Conservation (phyloP, 2,888 invertebrate genomes). For the Ornithoptera alexandrae region DNA sequence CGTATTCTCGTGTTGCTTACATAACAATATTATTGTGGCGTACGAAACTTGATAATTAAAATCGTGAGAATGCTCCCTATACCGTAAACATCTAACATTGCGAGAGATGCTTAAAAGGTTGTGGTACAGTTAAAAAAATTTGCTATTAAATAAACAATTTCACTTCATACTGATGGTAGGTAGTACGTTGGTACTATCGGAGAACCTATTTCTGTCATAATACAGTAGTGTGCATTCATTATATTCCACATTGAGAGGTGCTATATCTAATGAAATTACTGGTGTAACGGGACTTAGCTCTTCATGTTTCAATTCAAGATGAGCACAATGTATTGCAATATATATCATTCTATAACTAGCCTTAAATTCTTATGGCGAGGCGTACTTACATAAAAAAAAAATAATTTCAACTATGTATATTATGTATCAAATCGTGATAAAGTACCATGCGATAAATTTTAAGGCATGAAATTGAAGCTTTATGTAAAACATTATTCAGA, state of each 20-base stretch:
- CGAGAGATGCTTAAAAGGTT: not conserved
- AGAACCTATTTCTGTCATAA: no score
- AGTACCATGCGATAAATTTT: conserved; percentile 13
- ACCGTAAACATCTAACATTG: not conserved
- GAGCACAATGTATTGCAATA: no score
- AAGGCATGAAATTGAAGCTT: conserved; percentile 23
- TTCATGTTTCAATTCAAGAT: no score
- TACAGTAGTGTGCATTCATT: no score
- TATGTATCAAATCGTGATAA: conserved; percentile 6
- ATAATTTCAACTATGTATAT: not conserved
- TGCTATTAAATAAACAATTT: not conserved
- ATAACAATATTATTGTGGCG: conserved; percentile 27
- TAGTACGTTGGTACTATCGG: no score
- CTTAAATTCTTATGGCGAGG: no score
- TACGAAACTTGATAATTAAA: conserved; percentile 25
- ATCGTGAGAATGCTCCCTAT: conserved; percentile 16
- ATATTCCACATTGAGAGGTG: no score
- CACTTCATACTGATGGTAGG: no score
- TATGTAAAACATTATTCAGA: conserved; percentile 33
- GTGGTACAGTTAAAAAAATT: not conserved
- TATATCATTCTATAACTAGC: no score
- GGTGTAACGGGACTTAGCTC: no score
- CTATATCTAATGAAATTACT: no score
- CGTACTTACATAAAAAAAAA: no score
- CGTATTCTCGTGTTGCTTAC: conserved; percentile 30